Base-by-base conservation (phyloP, 2,888 invertebrate species). In the Hemistola chrysoprasaria region DNA sequence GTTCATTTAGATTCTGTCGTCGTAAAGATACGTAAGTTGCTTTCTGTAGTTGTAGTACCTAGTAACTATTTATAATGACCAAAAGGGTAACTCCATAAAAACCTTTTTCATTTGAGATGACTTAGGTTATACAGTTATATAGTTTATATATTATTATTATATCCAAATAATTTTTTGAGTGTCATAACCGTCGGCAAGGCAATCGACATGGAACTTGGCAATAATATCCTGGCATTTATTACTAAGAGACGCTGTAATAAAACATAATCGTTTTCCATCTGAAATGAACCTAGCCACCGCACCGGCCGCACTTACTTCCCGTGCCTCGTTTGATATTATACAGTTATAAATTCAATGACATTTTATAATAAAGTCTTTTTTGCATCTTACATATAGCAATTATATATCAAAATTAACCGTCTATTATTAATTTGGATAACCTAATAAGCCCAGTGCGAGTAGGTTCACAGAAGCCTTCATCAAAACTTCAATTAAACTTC, bases 251-350 rank as follows among this genome's bases (percentile, higher is more conserved):
- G 41, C 49, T 28, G 42, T 40, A 60, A 62, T 62, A 60, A 62
- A 63, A 60, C 56, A 53, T 53, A 56, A 65, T 63, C 55, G 53
- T 52, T 63, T 59, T 53, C 50, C 60, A 50, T 50, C 44, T 53
- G 56, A 59, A 60, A 44, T 44, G 50, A 50, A 44, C 40, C 41
- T 33, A 29, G 40, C 40, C 6, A 22, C 34, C 40, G 11, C 6
- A 22, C 20, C 33, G 33, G 24, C 24, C 9, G 21, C 24, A 11
- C 8, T 8, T 6, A 7, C 22, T 23, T 1, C 7, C 8, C 4
- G 11, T 10, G 30, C 20, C 10, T 1, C 6, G 10, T 37, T 29
- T 29, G 28, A 29, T 16, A 23, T 23, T 1, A 1, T 23, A 16
- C 29, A 36, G 29, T 10, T 3, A n/a, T 1, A 28, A 6, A 6